Evolutionary conservation across 2,797 vertebrate species (phyloP).

Genomic region (Pelochelys cantorii): DNA sequence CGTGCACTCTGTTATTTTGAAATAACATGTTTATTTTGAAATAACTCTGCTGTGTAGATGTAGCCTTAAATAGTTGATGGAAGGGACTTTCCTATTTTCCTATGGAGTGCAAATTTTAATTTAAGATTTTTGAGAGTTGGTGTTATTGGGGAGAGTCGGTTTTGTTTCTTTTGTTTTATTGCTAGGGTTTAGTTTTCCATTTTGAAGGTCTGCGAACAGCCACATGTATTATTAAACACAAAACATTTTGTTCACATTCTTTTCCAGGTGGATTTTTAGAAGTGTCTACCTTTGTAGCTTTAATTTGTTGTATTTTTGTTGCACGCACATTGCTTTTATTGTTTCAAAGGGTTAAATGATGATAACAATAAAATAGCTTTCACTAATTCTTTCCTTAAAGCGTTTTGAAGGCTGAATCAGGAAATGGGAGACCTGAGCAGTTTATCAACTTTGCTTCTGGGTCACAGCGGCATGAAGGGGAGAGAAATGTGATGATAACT

Average conservation of each 20-base stretch:
- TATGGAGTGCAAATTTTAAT: neutral
- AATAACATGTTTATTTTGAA: too few relatives aligned
- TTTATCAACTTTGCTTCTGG: neutral
- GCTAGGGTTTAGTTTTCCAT: neutral
- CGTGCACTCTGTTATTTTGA: too few relatives aligned
- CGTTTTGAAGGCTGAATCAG: neutral
- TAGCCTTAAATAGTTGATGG: neutral
- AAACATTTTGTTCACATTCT: neutral
- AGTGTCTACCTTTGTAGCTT: neutral
- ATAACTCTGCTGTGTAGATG: too few relatives aligned
- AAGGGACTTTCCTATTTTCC: neutral
- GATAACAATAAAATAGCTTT: neutral
- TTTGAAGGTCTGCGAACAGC: neutral
- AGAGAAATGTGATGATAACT: neutral
- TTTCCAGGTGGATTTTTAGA: neutral
- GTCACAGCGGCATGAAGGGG: neutral
- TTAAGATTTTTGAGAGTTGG: neutral
- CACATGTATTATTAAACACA: neutral
- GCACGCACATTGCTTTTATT: neutral
- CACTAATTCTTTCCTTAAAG: neutral
- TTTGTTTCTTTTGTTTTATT: neutral
- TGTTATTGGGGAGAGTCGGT: neutral
- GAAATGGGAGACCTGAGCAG: neutral
- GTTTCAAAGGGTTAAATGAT: neutral
- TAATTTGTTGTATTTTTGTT: constrained; percentile 26